Evolutionary conservation across 2,888 invertebrate genomes (phyloP).

Genomic region (Kryphioiulus occultus): DNA sequence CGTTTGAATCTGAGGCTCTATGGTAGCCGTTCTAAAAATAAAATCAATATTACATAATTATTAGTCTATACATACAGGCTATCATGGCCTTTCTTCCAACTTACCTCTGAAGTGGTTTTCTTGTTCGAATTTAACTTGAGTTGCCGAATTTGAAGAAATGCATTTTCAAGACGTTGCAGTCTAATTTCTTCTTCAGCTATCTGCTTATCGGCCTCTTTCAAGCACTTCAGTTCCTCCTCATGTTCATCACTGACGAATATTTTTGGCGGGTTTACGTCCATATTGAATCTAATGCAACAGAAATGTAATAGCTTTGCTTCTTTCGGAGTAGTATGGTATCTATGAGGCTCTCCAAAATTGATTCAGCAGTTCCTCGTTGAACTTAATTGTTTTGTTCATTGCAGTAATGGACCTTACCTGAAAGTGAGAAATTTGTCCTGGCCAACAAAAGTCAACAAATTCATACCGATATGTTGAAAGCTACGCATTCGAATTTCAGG

Average conservation of each 20-base stretch:
- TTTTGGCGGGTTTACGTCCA: neutral
- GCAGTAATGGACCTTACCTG: neutral
- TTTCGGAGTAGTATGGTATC: too few species aligned
- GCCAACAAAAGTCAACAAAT: neutral
- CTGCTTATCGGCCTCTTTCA: neutral
- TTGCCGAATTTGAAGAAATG: neutral
- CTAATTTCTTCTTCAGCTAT: neutral
- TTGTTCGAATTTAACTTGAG: neutral
- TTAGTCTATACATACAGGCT: too few species aligned
- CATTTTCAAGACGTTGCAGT: constrained; percentile 2
- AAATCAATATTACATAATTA: too few species aligned
- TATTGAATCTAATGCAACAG: neutral
- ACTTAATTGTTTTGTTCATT: too few species aligned
- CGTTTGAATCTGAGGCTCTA: neutral
- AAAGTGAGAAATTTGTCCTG: neutral
- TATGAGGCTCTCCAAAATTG: too few species aligned
- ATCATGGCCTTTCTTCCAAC: neutral
- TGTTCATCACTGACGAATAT: neutral
- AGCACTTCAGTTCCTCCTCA: neutral
- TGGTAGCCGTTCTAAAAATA: neutral
- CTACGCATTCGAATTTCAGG: neutral
- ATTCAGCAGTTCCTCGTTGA: too few species aligned
- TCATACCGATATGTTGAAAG: neutral
- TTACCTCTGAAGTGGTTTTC: neutral
- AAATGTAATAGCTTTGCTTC: too few species aligned